These are phyloP conservation scores for Catostomus latipinnis DNA, from an alignment of 2,797 vertebrate genomes.

Conservation along the genomic window DNA sequence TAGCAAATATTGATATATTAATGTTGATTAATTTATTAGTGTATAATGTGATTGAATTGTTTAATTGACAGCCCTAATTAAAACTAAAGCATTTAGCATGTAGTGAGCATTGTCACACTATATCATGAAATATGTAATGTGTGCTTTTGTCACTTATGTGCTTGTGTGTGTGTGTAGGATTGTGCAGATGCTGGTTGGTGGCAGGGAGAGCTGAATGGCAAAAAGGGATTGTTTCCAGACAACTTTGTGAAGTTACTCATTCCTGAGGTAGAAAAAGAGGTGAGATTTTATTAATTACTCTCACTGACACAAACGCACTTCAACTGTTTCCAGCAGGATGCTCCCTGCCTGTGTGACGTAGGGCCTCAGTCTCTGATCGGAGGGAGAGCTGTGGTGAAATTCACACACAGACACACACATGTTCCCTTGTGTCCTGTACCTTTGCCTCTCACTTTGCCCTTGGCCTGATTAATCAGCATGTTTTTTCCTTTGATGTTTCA, in stretches of 20 bases:
- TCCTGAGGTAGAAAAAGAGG: conserved; percentile 93
- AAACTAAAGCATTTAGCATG: too few species aligned
- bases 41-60: too few species aligned
- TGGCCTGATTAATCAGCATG: conserved; percentile 29
- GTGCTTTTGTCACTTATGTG: too few species aligned
- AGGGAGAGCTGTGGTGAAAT: conserved; percentile 9
- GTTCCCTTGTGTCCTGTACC: conserved; percentile 15
- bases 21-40: too few species aligned
- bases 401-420: conserved; percentile 23
- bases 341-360: conserved; percentile 18
- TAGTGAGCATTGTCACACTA: too few species aligned
- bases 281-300: conserved; percentile 58
- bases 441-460: conserved; percentile 37
- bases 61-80: too few species aligned
- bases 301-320: conserved; percentile 8
- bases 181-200: conserved; percentile 97
- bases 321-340: neutral
- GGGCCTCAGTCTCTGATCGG: conserved; percentile 56
- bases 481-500: conserved; percentile 22
- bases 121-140: too few species aligned
- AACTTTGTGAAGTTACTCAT: conserved; percentile 96
- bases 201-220: conserved; percentile 92
- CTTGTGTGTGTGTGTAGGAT: conserved; percentile 76
- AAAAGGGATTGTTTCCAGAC: conserved; percentile 94
- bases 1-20: too few species aligned